phyloP scores from a whole-genome alignment of 2,797 vertebrate genomes.

The Mico argentatus region DNA sequence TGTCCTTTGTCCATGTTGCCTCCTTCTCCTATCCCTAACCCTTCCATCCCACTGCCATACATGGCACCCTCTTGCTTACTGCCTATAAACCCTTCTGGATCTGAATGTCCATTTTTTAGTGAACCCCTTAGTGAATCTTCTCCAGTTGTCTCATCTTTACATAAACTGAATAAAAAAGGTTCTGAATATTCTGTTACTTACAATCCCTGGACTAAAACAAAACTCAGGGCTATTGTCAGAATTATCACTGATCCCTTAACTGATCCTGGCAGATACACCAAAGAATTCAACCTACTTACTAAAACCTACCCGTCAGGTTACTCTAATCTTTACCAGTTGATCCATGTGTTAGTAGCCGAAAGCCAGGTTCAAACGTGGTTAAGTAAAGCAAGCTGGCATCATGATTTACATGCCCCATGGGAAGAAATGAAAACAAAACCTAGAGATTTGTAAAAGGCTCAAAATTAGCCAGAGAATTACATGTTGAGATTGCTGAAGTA shows the following conservation, averaged over 20 bases:
- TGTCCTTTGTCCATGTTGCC: not conserved
- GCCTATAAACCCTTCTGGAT: not conserved
- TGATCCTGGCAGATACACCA: not conserved
- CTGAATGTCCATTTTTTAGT: not conserved
- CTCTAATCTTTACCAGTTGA: not conserved
- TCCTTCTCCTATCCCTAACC: not conserved
- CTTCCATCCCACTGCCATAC: not conserved
- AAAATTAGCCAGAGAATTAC: not conserved
- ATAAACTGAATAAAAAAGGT: not conserved
- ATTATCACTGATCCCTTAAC: not conserved
- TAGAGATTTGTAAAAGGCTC: not conserved
- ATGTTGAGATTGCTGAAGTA: not conserved
- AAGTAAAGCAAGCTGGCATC: not conserved
- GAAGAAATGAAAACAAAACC: not conserved
- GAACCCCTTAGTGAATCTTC: not conserved
- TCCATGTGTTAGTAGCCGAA: not conserved
- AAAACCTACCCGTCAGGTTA: not conserved
- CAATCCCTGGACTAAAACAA: not conserved
- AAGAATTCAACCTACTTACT: not conserved
- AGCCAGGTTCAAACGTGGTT: not conserved
- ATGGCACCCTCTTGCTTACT: not conserved
- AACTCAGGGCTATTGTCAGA: not conserved
- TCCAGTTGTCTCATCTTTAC: not conserved
- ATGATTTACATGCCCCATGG: not conserved
- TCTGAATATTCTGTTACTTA: not conserved